Evolutionary conservation across 2,888 invertebrate genomes (phyloP).

Genomic region (Tortrix viridana): DNA sequence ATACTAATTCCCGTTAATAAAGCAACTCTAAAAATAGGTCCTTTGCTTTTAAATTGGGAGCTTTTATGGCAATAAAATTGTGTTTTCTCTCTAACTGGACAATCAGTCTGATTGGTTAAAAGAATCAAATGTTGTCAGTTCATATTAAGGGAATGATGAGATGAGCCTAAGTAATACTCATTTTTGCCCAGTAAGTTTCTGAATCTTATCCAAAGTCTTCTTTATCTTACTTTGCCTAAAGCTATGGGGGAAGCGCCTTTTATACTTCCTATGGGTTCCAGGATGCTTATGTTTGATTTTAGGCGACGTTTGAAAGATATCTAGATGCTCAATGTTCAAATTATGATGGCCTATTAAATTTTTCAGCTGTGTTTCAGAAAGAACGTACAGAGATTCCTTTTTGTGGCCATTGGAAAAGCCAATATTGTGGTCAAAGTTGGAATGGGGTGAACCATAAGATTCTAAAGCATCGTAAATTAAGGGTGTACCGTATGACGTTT

Average conservation of each 20-base stretch:
- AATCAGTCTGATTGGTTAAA: no score
- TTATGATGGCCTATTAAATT: conserved; percentile 67
- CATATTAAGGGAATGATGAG: no score
- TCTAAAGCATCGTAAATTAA: conserved; percentile 26
- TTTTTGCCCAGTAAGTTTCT: conserved; percentile 46
- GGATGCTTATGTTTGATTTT: conserved; percentile 50
- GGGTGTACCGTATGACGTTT: conserved; percentile 31
- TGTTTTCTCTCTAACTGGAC: no score
- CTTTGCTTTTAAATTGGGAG: no score
- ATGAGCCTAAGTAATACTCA: no score
- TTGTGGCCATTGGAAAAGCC: conserved; percentile 38
- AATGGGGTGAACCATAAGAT: conserved; percentile 34
- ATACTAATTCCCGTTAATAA: no score
- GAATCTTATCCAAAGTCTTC: conserved; percentile 61
- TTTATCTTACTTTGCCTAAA: conserved; percentile 53
- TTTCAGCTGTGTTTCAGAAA: conserved; percentile 70
- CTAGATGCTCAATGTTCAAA: conserved; percentile 70
- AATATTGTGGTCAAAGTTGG: conserved; percentile 27
- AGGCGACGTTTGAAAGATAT: conserved; percentile 61
- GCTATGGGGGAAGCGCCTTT: conserved; percentile 49
- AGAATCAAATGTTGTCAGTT: no score
- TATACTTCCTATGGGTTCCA: conserved; percentile 49
- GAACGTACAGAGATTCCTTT: conserved; percentile 69
- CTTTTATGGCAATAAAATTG: no score
- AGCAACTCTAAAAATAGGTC: no score